Evolutionary conservation across 2,113 vertebrate species (phyloP), one percentile per base, ranked within the genome.

Genomic region (Calypte anna): DNA sequence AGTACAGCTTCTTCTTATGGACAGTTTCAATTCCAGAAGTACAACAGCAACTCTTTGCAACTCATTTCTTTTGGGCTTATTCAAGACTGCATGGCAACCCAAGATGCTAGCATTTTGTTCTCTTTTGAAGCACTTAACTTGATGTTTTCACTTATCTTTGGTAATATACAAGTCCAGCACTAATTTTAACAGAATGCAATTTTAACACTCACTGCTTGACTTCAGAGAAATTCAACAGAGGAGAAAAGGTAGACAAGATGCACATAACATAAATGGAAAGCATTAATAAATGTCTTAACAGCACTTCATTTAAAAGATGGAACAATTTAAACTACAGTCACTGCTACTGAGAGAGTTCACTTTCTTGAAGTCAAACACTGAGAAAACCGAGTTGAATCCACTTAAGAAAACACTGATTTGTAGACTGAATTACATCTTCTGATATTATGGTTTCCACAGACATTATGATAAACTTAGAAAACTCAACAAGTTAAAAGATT

Each of bases 121-220:
- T 64, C 66, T 89, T 94, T 46, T 85, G 86, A 96, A 95, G 85
- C 86, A 44, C 23, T 43, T 38, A 59, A 81, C 76, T 90, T 91
- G 78, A 85, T 96, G 91, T 78, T 95, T 87, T 95, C 82, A 82
- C 72, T 96, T 90, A 72, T 86, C 51, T 88, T 69, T 31, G 46
- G 72, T 70, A 81, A 86, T 28, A 3, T 90, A 28, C 64, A 84
- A 95, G 55, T 68, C 68, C 81, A 82, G 62, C 68, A 91, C 92
- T 94, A 94, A 96, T 96, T 97, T 96, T 94, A 91, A 89, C 55
- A 94, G 72, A 33, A 58, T 88, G 46, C 70, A 92, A 85, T 90
- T 95, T 95, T 85, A 95, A 95, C 87, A 93, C 27, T 53, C 57
- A 28, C 31, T 17, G 31, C n/a, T 14, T n/a, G 51, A 82, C 40